Percentiles rank a stretch among this genome's conserved stretches.
phyloP scores from a whole-genome alignment of 2,113 vertebrate species.

The Phyllostomus discolor region DNA sequence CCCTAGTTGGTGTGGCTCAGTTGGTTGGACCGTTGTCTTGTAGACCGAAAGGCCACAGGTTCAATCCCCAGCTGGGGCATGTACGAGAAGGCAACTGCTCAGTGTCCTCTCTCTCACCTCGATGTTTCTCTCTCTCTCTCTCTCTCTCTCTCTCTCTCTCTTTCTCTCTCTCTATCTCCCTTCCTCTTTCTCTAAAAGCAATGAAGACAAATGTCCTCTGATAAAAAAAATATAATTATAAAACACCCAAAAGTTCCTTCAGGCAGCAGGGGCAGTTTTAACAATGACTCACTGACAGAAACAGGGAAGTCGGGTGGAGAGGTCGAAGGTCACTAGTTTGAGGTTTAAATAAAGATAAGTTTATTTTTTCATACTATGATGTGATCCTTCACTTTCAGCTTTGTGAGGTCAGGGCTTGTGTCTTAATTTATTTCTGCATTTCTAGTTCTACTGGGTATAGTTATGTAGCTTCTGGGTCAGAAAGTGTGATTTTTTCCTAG shows the following conservation, averaged over 20 bases:
- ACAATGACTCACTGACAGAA: neutral
- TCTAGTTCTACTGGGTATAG: neutral
- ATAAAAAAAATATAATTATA: too few species aligned
- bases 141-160: too few species aligned
- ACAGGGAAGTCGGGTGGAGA: neutral
- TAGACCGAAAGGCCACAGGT: too few species aligned
- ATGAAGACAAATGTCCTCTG: too few species aligned
- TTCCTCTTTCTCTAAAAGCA: too few species aligned
- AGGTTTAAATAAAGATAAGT: neutral
- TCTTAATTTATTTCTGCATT: neutral
- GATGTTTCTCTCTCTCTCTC: too few species aligned
- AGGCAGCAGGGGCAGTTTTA: neutral
- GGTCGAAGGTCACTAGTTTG: neutral
- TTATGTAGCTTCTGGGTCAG: neutral
- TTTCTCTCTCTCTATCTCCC: too few species aligned
- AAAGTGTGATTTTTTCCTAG: neutral
- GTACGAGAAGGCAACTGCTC: too few species aligned
- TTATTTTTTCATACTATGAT: neutral
- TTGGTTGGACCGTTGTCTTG: too few species aligned
- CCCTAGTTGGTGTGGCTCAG: too few species aligned
- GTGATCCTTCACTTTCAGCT: neutral
- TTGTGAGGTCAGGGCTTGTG: neutral
- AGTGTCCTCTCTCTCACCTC: too few species aligned
- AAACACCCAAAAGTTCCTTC: neutral
- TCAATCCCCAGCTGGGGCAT: too few species aligned